Conservation (phyloP, 2,113 vertebrate species). For the Heterochromis multidens region DNA sequence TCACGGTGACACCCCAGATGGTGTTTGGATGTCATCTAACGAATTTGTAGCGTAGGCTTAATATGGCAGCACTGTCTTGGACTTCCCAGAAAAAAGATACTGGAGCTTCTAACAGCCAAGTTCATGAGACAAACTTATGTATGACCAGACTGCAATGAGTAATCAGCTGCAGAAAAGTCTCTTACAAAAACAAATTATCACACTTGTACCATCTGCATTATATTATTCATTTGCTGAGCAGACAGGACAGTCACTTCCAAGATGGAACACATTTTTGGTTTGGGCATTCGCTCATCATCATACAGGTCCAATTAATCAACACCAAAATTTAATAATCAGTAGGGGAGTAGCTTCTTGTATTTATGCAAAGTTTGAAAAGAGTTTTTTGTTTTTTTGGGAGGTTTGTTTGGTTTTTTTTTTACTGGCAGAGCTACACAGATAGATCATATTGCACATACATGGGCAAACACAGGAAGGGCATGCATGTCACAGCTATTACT, state of each 20-base stretch:
- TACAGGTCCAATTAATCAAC: constrained; percentile 47
- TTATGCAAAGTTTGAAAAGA: constrained; percentile 2
- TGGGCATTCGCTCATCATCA: constrained; percentile 11
- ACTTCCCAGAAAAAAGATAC: constrained; percentile 28
- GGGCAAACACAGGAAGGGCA: constrained; percentile 25
- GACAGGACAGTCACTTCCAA: constrained; percentile 6
- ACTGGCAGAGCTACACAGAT: constrained; percentile 30
- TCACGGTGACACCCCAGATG: constrained; percentile 60
- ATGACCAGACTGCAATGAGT: constrained; percentile 39
- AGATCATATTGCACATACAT: constrained; percentile 26
- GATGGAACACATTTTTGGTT: background rate
- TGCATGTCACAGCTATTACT: background rate
- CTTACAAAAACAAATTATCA: constrained; percentile 36
- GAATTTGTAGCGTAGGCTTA: constrained; percentile 22
- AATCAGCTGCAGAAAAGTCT: constrained; percentile 30
- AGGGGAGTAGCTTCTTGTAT: constrained; percentile 3
- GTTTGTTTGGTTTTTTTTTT: constrained; percentile 37
- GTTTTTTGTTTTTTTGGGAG: too few species aligned
- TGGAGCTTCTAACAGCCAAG: constrained; percentile 27
- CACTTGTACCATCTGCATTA: constrained; percentile 46
- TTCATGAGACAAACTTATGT: constrained; percentile 55
- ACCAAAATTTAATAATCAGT: constrained; percentile 32
- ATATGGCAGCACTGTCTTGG: constrained; percentile 12
- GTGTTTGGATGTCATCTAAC: constrained; percentile 47
- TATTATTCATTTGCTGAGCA: constrained; percentile 49